Evolutionary conservation across 2,113 vertebrate genomes (phyloP), one percentile per base, ranked within the genome.

Genomic region (Pangasianodon hypophthalmus): DNA sequence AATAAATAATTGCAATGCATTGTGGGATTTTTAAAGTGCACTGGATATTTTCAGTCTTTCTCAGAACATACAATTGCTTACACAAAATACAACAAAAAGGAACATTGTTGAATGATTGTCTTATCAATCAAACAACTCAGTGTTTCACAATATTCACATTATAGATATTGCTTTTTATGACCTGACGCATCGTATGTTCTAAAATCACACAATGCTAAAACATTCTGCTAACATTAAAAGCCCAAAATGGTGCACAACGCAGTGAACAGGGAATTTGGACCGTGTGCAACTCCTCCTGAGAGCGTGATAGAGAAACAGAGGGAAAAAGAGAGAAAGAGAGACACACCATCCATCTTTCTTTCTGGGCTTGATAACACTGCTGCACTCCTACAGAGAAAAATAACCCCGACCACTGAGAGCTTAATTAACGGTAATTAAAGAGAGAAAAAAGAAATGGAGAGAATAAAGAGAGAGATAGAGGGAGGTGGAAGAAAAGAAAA

Each of bases 401-500:
- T n/a, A n/a, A 62, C 84, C 41, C 10, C 41, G 3, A 48, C 60
- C 58, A 44, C 84, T 85, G 84, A 85, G 84, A 85, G 60, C 84
- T n/a, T 85, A 85, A 85, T 67, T 85, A 85, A 41, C 71, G 14
- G 69, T 77, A 26, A 56, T 77, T 60, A 60, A 44, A 56, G 90
- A 93, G 93, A 93, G 93, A 81, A 81, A 77, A 52, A 54, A 81
- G 14, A 19, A 80, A 77, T 26, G 26, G 13, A 50, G 46, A 54
- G 48, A 54, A 81, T 81, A 54, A 54, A 94, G 93, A 92, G 92
- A 92, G 93, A 94, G 93, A 92, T 92, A 91, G 93, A 88, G 92
- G 91, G 85, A 93, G 93, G 91, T 58, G 44, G 26, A 87, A 32
- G 54, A 54, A 9, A 48, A 84, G 79, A 88, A 71, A 37, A 84